Evolutionary conservation across 2,113 vertebrate species (phyloP), one percentile per base, ranked within the genome.

Genomic region (Mesocricetus auratus): DNA sequence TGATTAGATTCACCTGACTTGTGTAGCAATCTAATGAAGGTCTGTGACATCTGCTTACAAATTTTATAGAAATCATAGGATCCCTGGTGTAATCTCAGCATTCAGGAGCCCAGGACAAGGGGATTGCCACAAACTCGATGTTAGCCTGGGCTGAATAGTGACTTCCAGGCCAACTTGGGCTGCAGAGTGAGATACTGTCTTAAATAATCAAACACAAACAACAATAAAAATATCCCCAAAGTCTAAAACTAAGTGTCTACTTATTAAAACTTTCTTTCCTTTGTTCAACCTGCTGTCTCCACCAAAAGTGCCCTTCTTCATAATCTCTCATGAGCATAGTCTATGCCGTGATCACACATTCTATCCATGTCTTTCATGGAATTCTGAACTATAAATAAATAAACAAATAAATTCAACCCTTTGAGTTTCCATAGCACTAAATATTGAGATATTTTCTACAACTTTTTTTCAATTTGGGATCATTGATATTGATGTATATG

Each of bases 1-100:
- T 26, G n/a, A 77, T 89, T 91, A 96, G 69, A 91, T 82, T 94
- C 7, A 68, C 62, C 81, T 19, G 75, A 87, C 53, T 69, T 66
- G 74, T 39, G 8, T 17, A 69, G 36, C 29, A 60, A 92, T 75
- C 42, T 3, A 78, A 19, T 78, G 39, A 91, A 36, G 3, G 3
- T 60, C 9, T 60, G 42, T 10, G 91, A 45, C 19, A 68, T 33
- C 21, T 58, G 15, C 58, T 94, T 74, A 68, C 4, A 77, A 71
- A 86, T 89, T 78, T 66, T 56, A 93, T 9, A 73, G 33, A 97
- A 93, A 93, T 91, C 0, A 68, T 58, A 92, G 91, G 58, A 85
- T 58, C 39, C 22, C 29, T 5, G 1, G 42, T 68, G 12, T 56
- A 56, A n/a, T 39, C 66, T 36, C 26, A 60, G 12, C 69, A 33